Percentiles rank a stretch among this genome's conserved stretches.
Conservation (phyloP, 2,113 vertebrate species). For the Miniopterus natalensis region DNA sequence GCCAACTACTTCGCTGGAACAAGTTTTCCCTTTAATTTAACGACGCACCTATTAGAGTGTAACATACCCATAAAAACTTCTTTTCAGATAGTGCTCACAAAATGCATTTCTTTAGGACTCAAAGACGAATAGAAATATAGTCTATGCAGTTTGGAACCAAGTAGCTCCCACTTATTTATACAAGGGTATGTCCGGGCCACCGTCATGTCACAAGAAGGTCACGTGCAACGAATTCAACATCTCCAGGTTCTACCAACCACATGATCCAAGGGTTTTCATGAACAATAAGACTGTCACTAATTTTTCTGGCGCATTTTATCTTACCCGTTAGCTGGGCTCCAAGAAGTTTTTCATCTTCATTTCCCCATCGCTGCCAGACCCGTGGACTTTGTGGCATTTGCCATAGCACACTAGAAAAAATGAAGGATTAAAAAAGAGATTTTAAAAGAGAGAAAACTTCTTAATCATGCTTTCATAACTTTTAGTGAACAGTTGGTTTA, state of each 20-base stretch:
- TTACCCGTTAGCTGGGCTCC: slow-evolving; percentile 29
- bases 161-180: not conserved
- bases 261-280: not conserved
- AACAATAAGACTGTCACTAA: slow-evolving; percentile 42
- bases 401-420: slow-evolving; percentile 37
- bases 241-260: slow-evolving; percentile 37
- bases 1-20: slow-evolving; percentile 65
- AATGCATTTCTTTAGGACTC: slow-evolving; percentile 50
- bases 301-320: slow-evolving; percentile 56
- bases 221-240: slow-evolving; percentile 28
- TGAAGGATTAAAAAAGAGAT: slow-evolving; percentile 5
- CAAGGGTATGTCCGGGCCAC: not conserved
- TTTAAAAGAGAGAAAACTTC: slow-evolving; percentile 75
- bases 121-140: not conserved
- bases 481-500: slow-evolving; percentile 89
- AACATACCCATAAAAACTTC: slow-evolving; percentile 68
- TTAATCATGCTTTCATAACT: slow-evolving; percentile 85
- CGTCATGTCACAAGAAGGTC: not conserved
- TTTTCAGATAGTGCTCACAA: slow-evolving; percentile 59
- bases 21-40: slow-evolving; percentile 65
- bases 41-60: slow-evolving; percentile 65
- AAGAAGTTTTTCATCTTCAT: slow-evolving; percentile 37
- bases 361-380: slow-evolving; percentile 26
- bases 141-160: not conserved
- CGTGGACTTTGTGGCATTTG: slow-evolving; percentile 30